These are phyloP conservation scores for Ictalurus punctatus DNA, from an alignment of 2,113 vertebrate genomes.

Conservation along the genomic window DNA sequence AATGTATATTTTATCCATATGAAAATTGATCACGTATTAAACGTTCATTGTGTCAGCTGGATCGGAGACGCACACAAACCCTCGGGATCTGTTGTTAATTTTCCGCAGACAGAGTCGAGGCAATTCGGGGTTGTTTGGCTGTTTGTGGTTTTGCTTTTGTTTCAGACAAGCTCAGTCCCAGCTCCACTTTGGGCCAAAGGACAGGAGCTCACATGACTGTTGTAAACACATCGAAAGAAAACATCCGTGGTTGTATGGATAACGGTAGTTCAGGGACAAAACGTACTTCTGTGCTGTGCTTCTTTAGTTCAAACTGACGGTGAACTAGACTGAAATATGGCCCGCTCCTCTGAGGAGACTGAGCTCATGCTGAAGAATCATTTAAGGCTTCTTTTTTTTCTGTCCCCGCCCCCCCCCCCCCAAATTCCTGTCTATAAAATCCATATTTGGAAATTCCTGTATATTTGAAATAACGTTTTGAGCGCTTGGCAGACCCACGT, in stretches of 20 bases:
- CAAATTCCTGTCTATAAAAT: neutral
- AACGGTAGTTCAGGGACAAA: neutral
- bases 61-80: neutral
- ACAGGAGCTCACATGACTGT: neutral
- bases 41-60: neutral
- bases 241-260: neutral
- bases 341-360: neutral
- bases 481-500: neutral
- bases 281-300: no score
- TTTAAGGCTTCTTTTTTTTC: neutral
- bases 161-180: neutral
- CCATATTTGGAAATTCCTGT: neutral
- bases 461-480: neutral
- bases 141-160: slow-evolving; percentile 16
- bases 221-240: neutral
- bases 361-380: neutral
- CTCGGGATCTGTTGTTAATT: neutral
- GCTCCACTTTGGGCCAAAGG: neutral
- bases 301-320: neutral
- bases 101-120: neutral
- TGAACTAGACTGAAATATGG: neutral
- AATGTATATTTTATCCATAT: neutral
- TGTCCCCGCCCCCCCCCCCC: no score
- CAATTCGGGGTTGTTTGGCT: neutral
- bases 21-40: neutral